Conservation (phyloP, 2,888 invertebrate species). For the Lycocerus yunnanus region DNA sequence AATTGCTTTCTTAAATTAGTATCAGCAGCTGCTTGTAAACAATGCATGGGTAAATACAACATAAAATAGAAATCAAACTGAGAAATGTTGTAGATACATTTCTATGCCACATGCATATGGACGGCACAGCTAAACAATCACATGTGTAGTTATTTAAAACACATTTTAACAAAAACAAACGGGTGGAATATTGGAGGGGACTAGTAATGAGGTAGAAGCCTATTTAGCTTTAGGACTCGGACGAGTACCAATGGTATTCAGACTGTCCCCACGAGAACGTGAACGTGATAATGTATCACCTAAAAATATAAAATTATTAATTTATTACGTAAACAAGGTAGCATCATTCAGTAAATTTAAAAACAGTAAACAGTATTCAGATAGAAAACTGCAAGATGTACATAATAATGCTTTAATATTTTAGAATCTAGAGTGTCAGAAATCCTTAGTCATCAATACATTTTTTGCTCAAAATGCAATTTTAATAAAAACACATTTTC, state of each 20-base stretch:
- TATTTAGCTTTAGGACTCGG: conserved; percentile 59
- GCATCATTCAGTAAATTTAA: background rate
- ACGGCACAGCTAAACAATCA: conserved; percentile 48
- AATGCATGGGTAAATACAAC: background rate
- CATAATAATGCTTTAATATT: too few species aligned
- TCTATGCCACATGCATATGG: conserved; percentile 51
- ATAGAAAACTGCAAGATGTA: background rate
- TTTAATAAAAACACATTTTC: too few species aligned
- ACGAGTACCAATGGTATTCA: conserved; percentile 71
- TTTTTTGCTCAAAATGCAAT: too few species aligned
- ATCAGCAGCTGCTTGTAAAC: background rate
- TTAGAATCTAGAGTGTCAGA: too few species aligned
- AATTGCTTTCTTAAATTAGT: background rate
- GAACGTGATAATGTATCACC: conserved; percentile 77
- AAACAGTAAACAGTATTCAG: background rate
- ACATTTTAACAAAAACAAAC: conserved; percentile 37
- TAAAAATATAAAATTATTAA: conserved; percentile 44
- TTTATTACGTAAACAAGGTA: background rate
- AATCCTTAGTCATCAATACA: too few species aligned
- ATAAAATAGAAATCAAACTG: background rate
- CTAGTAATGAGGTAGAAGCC: conserved; percentile 38
- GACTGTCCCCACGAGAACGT: conserved; percentile 80
- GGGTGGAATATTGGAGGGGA: conserved; percentile 52
- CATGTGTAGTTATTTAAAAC: conserved; percentile 20
- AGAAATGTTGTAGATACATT: conserved; percentile 17